Base-by-base conservation (phyloP, 2,113 vertebrate genomes). In the Podarcis raffonei region DNA sequence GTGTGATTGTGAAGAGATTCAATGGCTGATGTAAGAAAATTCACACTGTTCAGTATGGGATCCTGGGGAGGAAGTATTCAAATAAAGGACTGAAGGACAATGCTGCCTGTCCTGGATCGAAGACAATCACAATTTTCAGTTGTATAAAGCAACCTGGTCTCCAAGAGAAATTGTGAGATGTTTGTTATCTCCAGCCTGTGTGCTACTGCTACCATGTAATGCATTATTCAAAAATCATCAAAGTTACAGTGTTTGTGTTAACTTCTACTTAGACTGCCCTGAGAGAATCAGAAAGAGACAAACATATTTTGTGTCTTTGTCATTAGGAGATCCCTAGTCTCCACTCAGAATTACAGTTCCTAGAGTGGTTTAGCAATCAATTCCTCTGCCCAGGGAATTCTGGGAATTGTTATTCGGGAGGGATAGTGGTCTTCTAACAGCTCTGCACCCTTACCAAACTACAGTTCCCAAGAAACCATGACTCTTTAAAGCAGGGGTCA, bases 181-280 rank as follows among this genome's bases (percentile, higher is more conserved):
- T 22, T 1, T 35, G 39, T 69, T 85, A 89, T 92, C 89, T 85
- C 25, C 90, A 94, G 92, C 88, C 4, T 92, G 76, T 89, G 59
- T 62, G 59, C 59, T 20, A 18, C 90, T 92, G 89, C 59, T 89
- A 72, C 92, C 86, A 90, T 92, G 23, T 20, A 48, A 90, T 92
- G 23, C 18, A 48, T 23, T 71, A 57, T 81, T 69, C 15, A 87
- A 89, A 96, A 88, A 0, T 0, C 57, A 0, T 0, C 57, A 93
- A 86, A 91, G 90, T 90, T 25, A 94, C 59, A 72, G 0, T 0
- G n/a, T 72, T 74, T 11, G 3, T 1, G 0, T 15, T 94, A 87
- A 94, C 94, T 95, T 92, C 71, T 95, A 91, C 88, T 86, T 59
- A 80, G 35, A 53, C 65, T 87, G 27, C 42, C 81, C 88, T 95